Percentiles rank a stretch among this genome's conserved stretches.
Evolutionary conservation across 2,888 invertebrate genomes (phyloP).

Genomic region (Nephrotoma appendiculata): DNA sequence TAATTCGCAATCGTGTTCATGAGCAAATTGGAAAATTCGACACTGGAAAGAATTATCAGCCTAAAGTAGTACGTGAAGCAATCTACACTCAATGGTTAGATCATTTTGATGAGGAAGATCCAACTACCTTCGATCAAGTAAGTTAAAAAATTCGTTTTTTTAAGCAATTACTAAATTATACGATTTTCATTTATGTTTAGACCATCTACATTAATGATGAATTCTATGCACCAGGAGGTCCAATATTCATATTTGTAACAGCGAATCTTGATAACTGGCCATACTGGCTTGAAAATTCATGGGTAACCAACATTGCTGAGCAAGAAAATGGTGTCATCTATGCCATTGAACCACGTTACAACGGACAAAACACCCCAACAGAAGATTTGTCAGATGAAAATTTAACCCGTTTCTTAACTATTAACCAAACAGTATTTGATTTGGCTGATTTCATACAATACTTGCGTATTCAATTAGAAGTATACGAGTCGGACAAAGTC

Average conservation of each 20-base stretch:
- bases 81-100: neutral
- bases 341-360: neutral
- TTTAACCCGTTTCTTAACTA: neutral
- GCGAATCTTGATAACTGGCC: neutral
- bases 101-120: neutral
- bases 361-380: neutral
- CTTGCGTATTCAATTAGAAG: neutral
- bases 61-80: neutral
- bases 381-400: neutral
- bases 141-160: neutral
- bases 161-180: neutral
- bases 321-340: neutral
- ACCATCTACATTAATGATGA: neutral
- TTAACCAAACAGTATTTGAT: neutral
- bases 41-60: neutral
- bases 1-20: neutral
- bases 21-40: neutral
- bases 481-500: neutral
- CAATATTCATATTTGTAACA: neutral
- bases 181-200: neutral
- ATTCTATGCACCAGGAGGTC: neutral
- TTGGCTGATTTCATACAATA: neutral
- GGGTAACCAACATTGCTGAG: neutral
- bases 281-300: neutral
- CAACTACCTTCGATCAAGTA: neutral